Percentiles rank a stretch among this genome's conserved stretches.
Evolutionary conservation across 2,797 vertebrate species (phyloP).

Genomic region (Xyrichtys novacula): DNA sequence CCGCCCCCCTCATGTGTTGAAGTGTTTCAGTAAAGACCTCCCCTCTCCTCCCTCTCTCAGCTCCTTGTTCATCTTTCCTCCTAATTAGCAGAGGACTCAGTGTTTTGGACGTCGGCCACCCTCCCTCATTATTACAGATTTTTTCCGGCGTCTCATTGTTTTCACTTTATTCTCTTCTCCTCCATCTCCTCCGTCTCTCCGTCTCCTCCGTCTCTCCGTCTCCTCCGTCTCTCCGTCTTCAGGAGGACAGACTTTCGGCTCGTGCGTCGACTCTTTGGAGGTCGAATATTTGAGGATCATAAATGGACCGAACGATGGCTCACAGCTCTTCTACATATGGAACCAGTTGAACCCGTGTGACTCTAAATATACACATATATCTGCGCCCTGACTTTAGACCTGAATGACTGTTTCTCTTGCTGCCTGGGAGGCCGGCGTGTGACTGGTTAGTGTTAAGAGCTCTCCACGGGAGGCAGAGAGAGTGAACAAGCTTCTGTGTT

Average conservation of each 20-base stretch:
- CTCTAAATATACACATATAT: conserved; percentile 52
- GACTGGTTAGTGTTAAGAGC: conserved; percentile 56
- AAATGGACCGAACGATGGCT: conserved; percentile 44
- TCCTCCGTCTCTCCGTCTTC: conserved; percentile 32
- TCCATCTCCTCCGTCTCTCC: conserved; percentile 26
- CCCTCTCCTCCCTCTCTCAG: conserved; percentile 23
- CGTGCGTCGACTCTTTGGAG: conserved; percentile 38
- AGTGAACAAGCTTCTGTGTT: conserved; percentile 10
- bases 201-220: conserved; percentile 32
- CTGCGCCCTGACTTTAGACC: conserved; percentile 35
- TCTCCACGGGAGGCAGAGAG: conserved; percentile 30
- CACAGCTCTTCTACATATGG: conserved; percentile 55
- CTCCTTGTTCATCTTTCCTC: conserved; percentile 53
- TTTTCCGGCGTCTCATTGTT: conserved; percentile 55
- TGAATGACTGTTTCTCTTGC: conserved; percentile 45
- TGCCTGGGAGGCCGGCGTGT: conserved; percentile 34
- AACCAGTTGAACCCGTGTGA: conserved; percentile 63
- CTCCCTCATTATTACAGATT: conserved; percentile 64
- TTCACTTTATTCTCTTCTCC: too few species aligned
- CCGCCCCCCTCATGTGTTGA: conserved; percentile 28
- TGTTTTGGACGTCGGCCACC: conserved; percentile 62
- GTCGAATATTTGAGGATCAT: too few species aligned
- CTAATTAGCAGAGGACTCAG: conserved; percentile 64
- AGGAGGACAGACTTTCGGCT: conserved; percentile 44
- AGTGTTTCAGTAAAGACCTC: conserved; percentile 29